Evolutionary conservation across 2,888 invertebrate species (phyloP).

Genomic region (Ophioninae sp.): DNA sequence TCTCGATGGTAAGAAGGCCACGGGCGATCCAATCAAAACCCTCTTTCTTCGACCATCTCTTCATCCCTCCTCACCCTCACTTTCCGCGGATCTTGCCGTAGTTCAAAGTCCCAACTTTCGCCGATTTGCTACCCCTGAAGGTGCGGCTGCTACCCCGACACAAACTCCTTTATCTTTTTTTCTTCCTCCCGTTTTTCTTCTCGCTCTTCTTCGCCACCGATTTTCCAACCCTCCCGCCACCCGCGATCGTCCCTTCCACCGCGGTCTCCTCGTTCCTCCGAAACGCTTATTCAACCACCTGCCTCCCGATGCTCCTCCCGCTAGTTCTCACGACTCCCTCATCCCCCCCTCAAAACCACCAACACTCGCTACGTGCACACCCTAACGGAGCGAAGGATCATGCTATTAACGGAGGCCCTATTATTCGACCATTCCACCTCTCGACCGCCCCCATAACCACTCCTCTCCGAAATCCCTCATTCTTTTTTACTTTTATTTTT

Average conservation of each 20-base stretch:
- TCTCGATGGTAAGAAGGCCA: conserved; percentile 59
- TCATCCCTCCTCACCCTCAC: no score
- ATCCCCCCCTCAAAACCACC: conserved; percentile 68
- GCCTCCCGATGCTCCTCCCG: conserved; percentile 53
- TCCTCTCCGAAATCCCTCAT: conserved; percentile 74
- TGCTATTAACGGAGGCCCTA: conserved; percentile 77
- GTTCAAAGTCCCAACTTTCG: conserved; percentile 17
- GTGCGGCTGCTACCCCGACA: conserved; percentile 12
- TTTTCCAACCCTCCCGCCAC: no score
- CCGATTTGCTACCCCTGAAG: conserved; percentile 8
- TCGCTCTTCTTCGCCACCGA: conserved; percentile 14
- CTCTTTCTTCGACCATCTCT: conserved; percentile 30
- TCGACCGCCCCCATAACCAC: conserved; percentile 64
- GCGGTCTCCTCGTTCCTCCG: conserved; percentile 37
- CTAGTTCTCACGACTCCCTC: conserved; percentile 62
- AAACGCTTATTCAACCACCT: conserved; percentile 61
- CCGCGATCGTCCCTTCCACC: conserved; percentile 29
- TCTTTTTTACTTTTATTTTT: no score
- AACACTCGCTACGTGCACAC: conserved; percentile 51
- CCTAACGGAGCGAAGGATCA: conserved; percentile 66
- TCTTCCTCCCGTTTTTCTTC: conserved; percentile 34
- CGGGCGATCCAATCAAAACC: conserved; percentile 57
- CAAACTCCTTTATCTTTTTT: conserved; percentile 32
- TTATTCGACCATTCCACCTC: conserved; percentile 75
- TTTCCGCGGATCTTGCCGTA: conserved; percentile 27